phyloP scores from a whole-genome alignment of 2,797 vertebrate species.

The Prionace glauca region DNA sequence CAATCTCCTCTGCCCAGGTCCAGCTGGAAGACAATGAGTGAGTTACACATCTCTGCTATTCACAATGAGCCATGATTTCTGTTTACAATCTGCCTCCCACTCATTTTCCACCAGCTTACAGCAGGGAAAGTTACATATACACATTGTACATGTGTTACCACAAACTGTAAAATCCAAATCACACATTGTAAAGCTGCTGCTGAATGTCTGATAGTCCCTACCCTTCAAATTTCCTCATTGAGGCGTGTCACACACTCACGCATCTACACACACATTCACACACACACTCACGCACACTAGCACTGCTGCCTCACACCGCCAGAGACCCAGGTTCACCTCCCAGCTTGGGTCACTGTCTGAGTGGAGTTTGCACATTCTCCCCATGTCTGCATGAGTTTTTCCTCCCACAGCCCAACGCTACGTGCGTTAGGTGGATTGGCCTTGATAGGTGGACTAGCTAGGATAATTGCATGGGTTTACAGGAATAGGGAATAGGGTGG shows the following conservation, averaged over 20 bases:
- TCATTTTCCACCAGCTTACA: conserved; percentile 12
- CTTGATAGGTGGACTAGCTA: too few relatives aligned
- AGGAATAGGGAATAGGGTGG: too few relatives aligned
- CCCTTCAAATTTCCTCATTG: background rate
- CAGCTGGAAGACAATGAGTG: background rate
- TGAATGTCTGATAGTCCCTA: background rate
- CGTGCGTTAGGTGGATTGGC: too few relatives aligned
- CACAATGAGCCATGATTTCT: background rate
- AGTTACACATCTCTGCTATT: background rate
- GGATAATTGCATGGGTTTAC: too few relatives aligned
- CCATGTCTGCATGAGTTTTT: too few relatives aligned
- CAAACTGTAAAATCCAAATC: background rate
- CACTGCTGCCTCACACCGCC: too few relatives aligned
- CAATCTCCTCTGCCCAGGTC: background rate
- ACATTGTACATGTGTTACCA: background rate
- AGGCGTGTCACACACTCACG: background rate
- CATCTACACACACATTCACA: background rate
- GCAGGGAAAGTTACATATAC: background rate
- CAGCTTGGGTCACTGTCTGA: too few relatives aligned
- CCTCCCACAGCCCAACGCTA: too few relatives aligned
- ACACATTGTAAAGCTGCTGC: background rate
- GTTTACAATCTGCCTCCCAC: conserved; percentile 17
- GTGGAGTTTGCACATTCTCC: too few relatives aligned
- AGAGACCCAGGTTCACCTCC: too few relatives aligned
- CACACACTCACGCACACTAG: too few relatives aligned